These are phyloP conservation scores for Mixornis gularis DNA, from an alignment of 2,113 vertebrate species.

Conservation along the genomic window DNA sequence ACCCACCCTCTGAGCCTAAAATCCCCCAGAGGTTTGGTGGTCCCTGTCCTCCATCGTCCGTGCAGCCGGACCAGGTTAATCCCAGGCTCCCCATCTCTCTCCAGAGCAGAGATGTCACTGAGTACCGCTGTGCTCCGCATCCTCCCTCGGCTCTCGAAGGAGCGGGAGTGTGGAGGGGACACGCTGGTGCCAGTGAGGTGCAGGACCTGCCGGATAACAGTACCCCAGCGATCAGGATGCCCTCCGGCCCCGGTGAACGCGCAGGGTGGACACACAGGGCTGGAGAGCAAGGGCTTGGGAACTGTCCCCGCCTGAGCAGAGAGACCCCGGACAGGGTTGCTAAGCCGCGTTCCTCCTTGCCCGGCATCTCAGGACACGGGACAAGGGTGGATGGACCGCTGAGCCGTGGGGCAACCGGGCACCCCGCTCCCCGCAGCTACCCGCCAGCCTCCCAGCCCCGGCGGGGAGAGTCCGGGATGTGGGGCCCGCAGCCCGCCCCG, in stretches of 20 bases:
- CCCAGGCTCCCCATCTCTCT: not conserved
- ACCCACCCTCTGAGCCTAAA: accelerated
- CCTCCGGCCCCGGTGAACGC: not conserved
- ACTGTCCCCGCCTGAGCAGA: not conserved
- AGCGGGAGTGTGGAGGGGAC: not conserved
- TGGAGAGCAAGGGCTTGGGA: not conserved
- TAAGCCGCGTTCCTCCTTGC: not conserved
- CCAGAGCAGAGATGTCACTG: not conserved
- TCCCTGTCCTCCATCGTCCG: too few species aligned
- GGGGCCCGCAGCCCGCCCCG: not conserved
- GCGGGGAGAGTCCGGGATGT: not conserved
- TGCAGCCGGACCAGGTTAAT: not conserved
- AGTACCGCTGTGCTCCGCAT: not conserved
- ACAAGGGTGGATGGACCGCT: not conserved
- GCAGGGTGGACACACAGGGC: not conserved
- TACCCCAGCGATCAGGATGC: not conserved
- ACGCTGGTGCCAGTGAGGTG: accelerated
- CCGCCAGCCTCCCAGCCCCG: not conserved
- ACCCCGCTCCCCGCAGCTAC: not conserved
- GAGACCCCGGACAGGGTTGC: not conserved
- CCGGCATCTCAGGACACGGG: not conserved
- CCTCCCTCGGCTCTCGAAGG: not conserved
- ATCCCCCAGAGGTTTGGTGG: not conserved
- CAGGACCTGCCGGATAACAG: not conserved
- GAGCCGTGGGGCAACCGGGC: not conserved